phyloP scores from a whole-genome alignment of 1,140 invertebrate genomes.

The Apis dorsata region DNA sequence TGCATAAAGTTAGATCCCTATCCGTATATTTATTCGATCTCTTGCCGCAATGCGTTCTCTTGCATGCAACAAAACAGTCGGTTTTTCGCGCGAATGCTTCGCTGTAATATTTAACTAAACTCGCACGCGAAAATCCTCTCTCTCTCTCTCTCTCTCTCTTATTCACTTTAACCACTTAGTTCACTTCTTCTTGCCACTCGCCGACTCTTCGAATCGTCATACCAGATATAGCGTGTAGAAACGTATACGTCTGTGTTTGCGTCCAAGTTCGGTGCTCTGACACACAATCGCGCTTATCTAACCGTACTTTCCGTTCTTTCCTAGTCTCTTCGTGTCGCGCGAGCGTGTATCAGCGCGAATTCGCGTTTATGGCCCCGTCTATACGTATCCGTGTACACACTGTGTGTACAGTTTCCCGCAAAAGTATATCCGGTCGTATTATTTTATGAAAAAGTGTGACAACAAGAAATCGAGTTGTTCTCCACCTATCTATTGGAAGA shows the following conservation, averaged over 20 bases:
- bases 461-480: no score
- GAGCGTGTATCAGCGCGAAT: constrained; percentile 26
- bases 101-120: constrained; percentile 48
- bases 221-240: not conserved
- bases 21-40: constrained; percentile 52
- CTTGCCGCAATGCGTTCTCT: not conserved
- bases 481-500: no score
- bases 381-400: not conserved
- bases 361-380: constrained; percentile 23
- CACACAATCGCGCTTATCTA: constrained; percentile 40
- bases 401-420: no score
- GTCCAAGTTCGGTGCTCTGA: constrained; percentile 24
- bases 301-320: constrained; percentile 21
- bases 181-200: not conserved
- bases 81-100: constrained; percentile 49
- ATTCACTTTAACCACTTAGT: constrained; percentile 21
- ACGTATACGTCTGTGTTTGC: constrained; percentile 30
- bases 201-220: constrained; percentile 33
- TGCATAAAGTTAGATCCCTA: constrained; percentile 49
- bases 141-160: not conserved
- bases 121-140: constrained; percentile 23
- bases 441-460: no score
- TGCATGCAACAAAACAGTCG: constrained; percentile 41
- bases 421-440: no score
- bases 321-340: not conserved